Evolutionary conservation across 1,140 invertebrate genomes (phyloP).

Genomic region (Epicauta chinensis): DNA sequence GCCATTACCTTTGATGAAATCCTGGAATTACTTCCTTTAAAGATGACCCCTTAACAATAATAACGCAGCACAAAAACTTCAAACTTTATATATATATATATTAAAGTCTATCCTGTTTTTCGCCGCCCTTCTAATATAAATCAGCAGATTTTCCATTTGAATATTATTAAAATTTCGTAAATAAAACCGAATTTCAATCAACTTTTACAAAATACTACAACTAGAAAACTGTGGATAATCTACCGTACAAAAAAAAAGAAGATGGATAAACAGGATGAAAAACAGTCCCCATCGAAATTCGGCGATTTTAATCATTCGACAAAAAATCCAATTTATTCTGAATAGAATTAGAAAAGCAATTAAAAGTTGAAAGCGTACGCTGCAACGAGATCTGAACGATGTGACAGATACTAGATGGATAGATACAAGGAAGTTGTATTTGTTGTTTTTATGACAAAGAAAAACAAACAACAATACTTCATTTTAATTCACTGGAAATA

Average conservation of each 20-base stretch:
- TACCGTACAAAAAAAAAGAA: too few species aligned
- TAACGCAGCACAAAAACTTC: too few species aligned
- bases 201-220: background rate
- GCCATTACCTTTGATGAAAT: too few species aligned
- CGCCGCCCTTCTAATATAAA: too few species aligned
- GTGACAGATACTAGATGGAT: too few species aligned
- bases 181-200: background rate
- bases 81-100: too few species aligned
- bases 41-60: too few species aligned
- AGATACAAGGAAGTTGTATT: too few species aligned
- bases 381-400: background rate
- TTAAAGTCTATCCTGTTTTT: too few species aligned
- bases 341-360: slow-evolving; percentile 9
- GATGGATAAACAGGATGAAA: background rate
- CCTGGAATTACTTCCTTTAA: too few species aligned
- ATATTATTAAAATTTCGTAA: background rate
- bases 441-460: too few species aligned
- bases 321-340: slow-evolving; percentile 4
- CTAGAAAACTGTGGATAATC: slow-evolving; percentile 6
- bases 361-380: slow-evolving; percentile 7
- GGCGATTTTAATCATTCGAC: background rate
- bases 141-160: background rate
- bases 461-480: slow-evolving; percentile 6
- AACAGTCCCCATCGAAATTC: background rate
- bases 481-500: background rate